phyloP scores from a whole-genome alignment of 2,113 vertebrate genomes.

The Balaenoptera acutorostrata region DNA sequence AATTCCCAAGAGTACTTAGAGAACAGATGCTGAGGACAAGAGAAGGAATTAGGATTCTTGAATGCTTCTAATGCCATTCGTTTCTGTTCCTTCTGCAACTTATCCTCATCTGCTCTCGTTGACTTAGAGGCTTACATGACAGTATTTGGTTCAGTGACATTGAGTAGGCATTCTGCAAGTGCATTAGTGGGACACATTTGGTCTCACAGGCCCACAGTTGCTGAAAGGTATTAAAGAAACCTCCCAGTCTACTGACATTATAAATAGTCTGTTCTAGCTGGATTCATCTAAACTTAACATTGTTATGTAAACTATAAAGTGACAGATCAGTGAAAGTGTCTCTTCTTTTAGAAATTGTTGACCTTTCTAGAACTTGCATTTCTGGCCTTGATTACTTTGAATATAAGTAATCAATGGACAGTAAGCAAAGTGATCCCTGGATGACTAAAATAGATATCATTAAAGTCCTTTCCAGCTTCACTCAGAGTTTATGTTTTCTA shows the following conservation, averaged over 20 bases:
- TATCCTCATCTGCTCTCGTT: neutral
- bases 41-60: neutral
- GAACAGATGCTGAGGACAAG: neutral
- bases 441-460: neutral
- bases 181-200: conserved; percentile 27
- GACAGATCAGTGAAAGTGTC: neutral
- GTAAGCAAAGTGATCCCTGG: neutral
- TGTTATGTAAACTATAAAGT: neutral
- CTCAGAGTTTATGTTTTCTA: neutral
- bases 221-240: conserved; percentile 27
- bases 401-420: neutral
- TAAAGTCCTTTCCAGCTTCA: neutral
- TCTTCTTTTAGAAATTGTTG: conserved; percentile 37
- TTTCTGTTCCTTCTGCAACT: neutral
- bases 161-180: neutral
- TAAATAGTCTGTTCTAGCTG: neutral
- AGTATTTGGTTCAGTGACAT: neutral
- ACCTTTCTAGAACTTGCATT: conserved; percentile 11
- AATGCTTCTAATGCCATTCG: neutral
- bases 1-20: neutral
- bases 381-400: conserved; percentile 25
- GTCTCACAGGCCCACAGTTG: neutral
- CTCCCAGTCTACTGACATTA: neutral
- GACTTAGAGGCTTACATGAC: neutral
- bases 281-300: neutral